Conservation (phyloP, 2,113 vertebrate species). For the Corythaixoides concolor region DNA sequence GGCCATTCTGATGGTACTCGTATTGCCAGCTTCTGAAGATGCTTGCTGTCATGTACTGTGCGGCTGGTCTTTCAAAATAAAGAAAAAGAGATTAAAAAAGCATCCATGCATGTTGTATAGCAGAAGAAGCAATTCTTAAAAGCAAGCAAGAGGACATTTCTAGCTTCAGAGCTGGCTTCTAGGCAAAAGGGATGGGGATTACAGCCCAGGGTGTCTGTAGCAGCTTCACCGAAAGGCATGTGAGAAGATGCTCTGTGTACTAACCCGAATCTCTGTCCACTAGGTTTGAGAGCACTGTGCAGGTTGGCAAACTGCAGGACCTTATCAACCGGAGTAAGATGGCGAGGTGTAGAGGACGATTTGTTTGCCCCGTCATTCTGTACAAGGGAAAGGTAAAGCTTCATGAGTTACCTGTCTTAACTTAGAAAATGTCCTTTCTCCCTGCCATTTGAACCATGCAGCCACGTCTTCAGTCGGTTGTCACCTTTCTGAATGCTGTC, state of each 20-base stretch:
- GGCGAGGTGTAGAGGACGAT: slow-evolving; percentile 93
- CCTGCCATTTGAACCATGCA: background rate
- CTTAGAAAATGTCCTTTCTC: background rate
- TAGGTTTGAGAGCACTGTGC: slow-evolving; percentile 92
- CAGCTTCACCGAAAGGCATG: accelerated
- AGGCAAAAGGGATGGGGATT: background rate
- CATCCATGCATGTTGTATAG: accelerated
- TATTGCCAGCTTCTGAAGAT: background rate
- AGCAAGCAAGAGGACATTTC: too few relatives aligned
- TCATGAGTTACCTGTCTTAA: background rate
- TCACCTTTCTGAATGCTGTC: background rate
- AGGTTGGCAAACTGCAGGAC: slow-evolving; percentile 92
- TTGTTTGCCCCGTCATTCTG: slow-evolving; percentile 96
- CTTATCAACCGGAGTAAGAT: slow-evolving; percentile 94
- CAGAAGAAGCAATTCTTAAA: background rate
- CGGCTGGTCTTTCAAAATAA: background rate
- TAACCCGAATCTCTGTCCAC: background rate
- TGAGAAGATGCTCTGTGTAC: background rate
- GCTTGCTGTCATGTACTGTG: background rate
- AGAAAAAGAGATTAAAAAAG: background rate
- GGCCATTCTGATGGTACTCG: background rate
- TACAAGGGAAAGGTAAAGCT: slow-evolving; percentile 94
- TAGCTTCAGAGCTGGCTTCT: background rate
- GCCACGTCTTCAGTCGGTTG: background rate
- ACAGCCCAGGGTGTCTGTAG: background rate